Conservation (phyloP, 2,888 invertebrate species). For the Vanessa cardui region DNA sequence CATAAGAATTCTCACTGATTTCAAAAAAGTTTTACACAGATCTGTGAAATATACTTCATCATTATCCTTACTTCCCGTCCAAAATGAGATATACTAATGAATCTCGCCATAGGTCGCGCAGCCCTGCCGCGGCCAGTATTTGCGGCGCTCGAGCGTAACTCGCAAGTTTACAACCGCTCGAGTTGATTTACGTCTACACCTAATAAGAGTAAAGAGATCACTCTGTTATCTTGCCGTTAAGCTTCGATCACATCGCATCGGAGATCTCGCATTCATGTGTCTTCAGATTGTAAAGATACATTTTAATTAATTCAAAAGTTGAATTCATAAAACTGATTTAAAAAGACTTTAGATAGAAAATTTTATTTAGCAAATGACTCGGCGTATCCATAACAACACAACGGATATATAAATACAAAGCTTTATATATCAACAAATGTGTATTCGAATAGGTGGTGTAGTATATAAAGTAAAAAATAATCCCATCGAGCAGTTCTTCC, state of each 20-base stretch:
- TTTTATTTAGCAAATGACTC: too few species aligned
- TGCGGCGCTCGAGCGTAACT: slow-evolving; percentile 40
- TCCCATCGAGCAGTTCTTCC: background rate
- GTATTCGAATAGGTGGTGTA: too few species aligned
- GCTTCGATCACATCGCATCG: background rate
- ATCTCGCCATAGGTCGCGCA: background rate
- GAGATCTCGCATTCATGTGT: background rate
- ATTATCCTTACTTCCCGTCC: too few species aligned
- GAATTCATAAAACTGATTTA: too few species aligned
- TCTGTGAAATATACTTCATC: too few species aligned
- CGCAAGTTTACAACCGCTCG: slow-evolving; percentile 43
- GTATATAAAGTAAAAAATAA: background rate
- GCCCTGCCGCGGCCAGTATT: slow-evolving; percentile 35
- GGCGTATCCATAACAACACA: too few species aligned
- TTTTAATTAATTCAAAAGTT: too few species aligned
- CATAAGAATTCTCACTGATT: too few species aligned
- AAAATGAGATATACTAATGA: background rate
- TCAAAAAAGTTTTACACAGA: too few species aligned
- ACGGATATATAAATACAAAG: too few species aligned
- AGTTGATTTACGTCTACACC: slow-evolving; percentile 43
- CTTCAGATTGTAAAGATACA: background rate
- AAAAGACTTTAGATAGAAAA: too few species aligned
- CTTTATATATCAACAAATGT: too few species aligned
- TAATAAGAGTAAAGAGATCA: slow-evolving; percentile 35
- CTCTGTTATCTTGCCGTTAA: slow-evolving; percentile 9